A percentile compares a stretch with the other conserved stretches of the same genome.
phyloP scores from a whole-genome alignment of 1,140 invertebrate species.

The Aradophagus sp. region DNA sequence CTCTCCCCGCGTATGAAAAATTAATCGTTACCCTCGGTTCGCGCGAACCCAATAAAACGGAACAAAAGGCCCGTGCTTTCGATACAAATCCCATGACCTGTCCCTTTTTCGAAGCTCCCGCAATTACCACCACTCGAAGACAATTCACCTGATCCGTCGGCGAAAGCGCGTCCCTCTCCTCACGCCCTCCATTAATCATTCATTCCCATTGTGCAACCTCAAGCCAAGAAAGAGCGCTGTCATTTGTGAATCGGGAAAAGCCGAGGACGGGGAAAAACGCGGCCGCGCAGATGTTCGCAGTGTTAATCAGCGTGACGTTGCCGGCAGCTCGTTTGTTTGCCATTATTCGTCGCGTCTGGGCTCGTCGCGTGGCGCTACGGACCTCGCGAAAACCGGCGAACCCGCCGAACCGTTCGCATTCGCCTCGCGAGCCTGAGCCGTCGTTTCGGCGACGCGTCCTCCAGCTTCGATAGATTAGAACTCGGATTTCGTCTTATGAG shows the following conservation, averaged over 20 bases:
- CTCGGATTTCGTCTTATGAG: slow-evolving; percentile 72
- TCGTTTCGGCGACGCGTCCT: slow-evolving; percentile 57
- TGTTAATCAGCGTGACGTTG: slow-evolving; percentile 52
- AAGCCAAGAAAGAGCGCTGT: slow-evolving; percentile 19
- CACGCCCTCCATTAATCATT: slow-evolving; percentile 21
- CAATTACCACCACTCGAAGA: slow-evolving; percentile 3
- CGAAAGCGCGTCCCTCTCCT: background rate
- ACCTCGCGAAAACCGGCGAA: slow-evolving; percentile 5
- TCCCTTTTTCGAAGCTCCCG: too few species aligned
- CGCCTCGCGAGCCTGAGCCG: slow-evolving; percentile 3
- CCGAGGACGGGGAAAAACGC: slow-evolving; percentile 3
- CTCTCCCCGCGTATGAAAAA: too few species aligned
- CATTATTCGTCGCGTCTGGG: slow-evolving; percentile 30
- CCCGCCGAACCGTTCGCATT: too few species aligned
- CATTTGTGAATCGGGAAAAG: slow-evolving; percentile 16
- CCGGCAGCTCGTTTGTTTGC: slow-evolving; percentile 36
- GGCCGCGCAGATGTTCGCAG: slow-evolving; percentile 39
- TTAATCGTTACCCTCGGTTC: too few species aligned
- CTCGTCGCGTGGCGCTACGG: slow-evolving; percentile 21
- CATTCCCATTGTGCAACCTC: background rate
- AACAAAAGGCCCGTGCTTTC: too few species aligned
- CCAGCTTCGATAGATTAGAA: slow-evolving; percentile 59
- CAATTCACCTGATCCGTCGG: slow-evolving; percentile 8
- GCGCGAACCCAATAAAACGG: too few species aligned
- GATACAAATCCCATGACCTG: too few species aligned